Conservation (phyloP, 2,888 invertebrate genomes). For the Lasioglossum marginatum region DNA sequence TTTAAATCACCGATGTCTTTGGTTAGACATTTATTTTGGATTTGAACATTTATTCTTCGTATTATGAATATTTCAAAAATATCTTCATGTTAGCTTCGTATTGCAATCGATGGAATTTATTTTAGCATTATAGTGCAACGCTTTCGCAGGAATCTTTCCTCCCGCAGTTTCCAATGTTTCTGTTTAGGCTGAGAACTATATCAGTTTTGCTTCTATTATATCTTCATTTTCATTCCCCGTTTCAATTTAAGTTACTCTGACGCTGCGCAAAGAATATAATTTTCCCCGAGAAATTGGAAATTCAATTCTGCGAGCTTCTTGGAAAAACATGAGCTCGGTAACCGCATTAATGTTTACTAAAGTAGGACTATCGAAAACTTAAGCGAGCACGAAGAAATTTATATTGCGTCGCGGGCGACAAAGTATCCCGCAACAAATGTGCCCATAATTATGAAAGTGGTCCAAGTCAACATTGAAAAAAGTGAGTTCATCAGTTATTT, state of each 20-base stretch:
- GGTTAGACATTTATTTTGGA: no score
- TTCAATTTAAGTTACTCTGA: conserved; percentile 35
- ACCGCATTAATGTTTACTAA: conserved; percentile 1
- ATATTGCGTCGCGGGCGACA: neutral
- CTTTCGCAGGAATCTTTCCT: neutral
- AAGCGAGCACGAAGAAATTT: neutral
- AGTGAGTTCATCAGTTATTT: no score
- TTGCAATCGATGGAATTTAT: neutral
- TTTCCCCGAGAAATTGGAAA: conserved; percentile 7
- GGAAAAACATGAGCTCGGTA: conserved; percentile 4
- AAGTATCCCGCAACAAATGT: neutral
- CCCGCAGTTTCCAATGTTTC: neutral
- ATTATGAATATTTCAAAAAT: neutral
- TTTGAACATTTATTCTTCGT: no score
- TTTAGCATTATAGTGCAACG: neutral
- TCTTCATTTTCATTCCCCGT: conserved; percentile 28
- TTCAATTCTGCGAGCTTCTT: neutral
- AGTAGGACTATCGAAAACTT: neutral
- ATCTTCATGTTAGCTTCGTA: neutral
- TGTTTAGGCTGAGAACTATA: conserved; percentile 4
- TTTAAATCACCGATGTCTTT: no score
- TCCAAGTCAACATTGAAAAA: no score
- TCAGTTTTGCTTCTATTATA: conserved; percentile 26
- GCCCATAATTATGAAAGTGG: no score
- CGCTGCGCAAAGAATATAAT: conserved; percentile 10